Evolutionary conservation across 2,888 invertebrate genomes (phyloP).

Genomic region (Agrypnus murinus): DNA sequence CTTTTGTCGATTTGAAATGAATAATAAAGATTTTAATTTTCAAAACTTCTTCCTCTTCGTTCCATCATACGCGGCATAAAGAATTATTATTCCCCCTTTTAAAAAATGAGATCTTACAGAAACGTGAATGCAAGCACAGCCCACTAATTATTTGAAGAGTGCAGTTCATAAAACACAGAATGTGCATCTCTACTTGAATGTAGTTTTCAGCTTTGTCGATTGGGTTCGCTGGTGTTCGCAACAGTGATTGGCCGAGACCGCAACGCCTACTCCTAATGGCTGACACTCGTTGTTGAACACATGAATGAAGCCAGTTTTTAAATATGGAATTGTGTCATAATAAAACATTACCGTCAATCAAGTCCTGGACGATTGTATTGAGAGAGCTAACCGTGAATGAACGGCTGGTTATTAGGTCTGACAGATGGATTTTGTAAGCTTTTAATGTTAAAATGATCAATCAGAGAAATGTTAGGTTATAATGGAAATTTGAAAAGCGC

Average conservation of each 20-base stretch:
- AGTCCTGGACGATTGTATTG: slow-evolving; percentile 29
- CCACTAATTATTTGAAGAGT: slow-evolving; percentile 57
- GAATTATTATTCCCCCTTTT: too few species aligned
- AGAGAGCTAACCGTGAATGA: slow-evolving; percentile 42
- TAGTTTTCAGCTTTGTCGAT: slow-evolving; percentile 57
- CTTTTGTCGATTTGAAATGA: too few species aligned
- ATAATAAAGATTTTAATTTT: too few species aligned
- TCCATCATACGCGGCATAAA: too few species aligned
- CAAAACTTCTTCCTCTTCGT: too few species aligned
- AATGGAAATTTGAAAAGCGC: slow-evolving; percentile 4
- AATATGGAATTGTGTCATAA: slow-evolving; percentile 50
- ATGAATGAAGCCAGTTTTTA: slow-evolving; percentile 49
- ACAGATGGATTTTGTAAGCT: slow-evolving; percentile 45
- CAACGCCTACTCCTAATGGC: slow-evolving; percentile 65
- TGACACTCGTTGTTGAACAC: slow-evolving; percentile 56
- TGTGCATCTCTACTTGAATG: slow-evolving; percentile 49
- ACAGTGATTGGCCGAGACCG: slow-evolving; percentile 61
- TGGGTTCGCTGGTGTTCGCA: slow-evolving; percentile 59
- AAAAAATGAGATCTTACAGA: slow-evolving; percentile 28
- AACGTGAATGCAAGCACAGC: slow-evolving; percentile 56
- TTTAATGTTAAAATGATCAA: slow-evolving; percentile 42
- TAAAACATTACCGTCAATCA: slow-evolving; percentile 51
- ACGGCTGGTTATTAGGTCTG: slow-evolving; percentile 38
- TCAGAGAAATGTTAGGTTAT: slow-evolving; percentile 32
- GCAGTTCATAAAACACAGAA: slow-evolving; percentile 50